Percentiles rank a stretch among this genome's conserved stretches.
Evolutionary conservation across 2,888 invertebrate genomes (phyloP).

Genomic region (Lobophora halterata): DNA sequence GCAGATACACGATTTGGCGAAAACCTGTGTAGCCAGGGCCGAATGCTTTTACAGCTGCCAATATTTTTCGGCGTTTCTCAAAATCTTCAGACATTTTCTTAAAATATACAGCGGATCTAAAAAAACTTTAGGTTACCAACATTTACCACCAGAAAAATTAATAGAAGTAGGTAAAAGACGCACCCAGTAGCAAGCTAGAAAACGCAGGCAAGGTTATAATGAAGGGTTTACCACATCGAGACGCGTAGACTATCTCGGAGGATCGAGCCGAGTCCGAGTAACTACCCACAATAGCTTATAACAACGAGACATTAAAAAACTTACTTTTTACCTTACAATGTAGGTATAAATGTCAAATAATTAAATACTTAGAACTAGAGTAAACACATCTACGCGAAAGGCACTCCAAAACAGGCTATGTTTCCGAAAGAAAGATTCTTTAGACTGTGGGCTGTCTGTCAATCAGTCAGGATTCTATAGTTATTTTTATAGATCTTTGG

Average conservation of each 20-base stretch:
- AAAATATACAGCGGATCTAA: too few species aligned
- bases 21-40: too few species aligned
- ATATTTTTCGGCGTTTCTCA: too few species aligned
- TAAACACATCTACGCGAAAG: conserved; percentile 15
- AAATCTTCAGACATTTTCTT: too few species aligned
- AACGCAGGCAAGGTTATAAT: conserved; percentile 30
- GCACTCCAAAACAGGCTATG: too few species aligned
- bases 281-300: conserved; percentile 24
- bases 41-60: too few species aligned
- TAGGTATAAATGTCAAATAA: conserved; percentile 45
- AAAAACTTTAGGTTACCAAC: too few species aligned
- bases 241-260: conserved; percentile 8
- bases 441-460: too few species aligned
- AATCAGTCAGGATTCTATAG: too few species aligned
- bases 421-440: too few species aligned
- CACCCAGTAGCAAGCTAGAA: conserved; percentile 23
- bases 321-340: conserved; percentile 43
- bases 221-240: conserved; percentile 36
- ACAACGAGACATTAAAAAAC: neutral
- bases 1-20: too few species aligned
- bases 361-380: conserved; percentile 20
- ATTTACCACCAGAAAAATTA: conserved; percentile 3
- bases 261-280: conserved; percentile 36
- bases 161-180: conserved; percentile 4
- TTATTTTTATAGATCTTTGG: too few species aligned